These are phyloP conservation scores for Anas georgica DNA, from an alignment of 2,797 vertebrate genomes.

Conservation along the genomic window DNA sequence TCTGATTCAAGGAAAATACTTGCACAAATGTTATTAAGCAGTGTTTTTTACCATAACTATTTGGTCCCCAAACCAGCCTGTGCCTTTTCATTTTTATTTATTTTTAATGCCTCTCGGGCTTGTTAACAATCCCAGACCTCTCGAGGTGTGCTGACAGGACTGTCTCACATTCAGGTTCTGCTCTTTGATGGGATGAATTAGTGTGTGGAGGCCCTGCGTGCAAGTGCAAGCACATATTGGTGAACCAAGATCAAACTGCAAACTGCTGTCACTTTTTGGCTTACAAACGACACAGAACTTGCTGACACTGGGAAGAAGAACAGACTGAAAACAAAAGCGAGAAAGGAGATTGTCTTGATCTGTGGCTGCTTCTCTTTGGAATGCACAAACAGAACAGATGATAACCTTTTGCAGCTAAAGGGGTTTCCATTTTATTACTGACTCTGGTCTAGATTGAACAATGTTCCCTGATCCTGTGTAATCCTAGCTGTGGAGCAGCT, in stretches of 20 bases:
- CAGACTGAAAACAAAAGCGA: neutral
- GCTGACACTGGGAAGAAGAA: conserved; percentile 8
- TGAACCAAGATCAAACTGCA: conserved; percentile 29
- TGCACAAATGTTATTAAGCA: neutral
- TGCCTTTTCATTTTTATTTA: rapidly evolving
- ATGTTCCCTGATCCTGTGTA: neutral
- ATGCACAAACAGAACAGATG: neutral
- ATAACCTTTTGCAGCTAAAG: neutral
- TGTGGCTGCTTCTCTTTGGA: neutral
- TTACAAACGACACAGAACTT: neutral
- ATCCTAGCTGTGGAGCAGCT: neutral
- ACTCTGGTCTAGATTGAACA: neutral
- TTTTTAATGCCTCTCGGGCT: too few relatives aligned
- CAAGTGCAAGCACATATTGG: neutral
- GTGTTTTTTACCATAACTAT: neutral
- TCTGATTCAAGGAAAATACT: neutral
- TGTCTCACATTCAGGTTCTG: neutral
- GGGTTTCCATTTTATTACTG: neutral
- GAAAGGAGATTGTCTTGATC: neutral
- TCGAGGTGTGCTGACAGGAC: neutral
- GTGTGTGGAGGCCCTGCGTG: conserved; percentile 11
- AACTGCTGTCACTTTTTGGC: conserved; percentile 24
- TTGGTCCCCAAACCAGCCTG: neutral
- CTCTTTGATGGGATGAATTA: neutral
- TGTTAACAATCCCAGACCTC: neutral